Percentiles rank a stretch among this genome's conserved stretches.
Evolutionary conservation across 1,140 invertebrate genomes (phyloP).

Genomic region (Halictus rubicundus): DNA sequence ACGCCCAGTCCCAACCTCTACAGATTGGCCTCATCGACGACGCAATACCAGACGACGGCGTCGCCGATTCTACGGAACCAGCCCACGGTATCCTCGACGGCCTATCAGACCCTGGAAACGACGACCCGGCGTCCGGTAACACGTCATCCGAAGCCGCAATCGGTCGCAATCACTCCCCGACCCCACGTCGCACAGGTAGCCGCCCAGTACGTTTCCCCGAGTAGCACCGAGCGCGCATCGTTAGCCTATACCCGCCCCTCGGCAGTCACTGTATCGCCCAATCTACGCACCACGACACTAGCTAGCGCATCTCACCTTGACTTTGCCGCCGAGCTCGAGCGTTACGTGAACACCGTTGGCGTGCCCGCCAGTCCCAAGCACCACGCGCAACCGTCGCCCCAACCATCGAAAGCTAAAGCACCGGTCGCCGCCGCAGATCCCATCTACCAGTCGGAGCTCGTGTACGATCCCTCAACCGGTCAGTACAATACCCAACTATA

Average conservation of each 20-base stretch:
- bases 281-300: constrained; percentile 73
- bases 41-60: constrained; percentile 73
- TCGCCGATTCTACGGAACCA: constrained; percentile 65
- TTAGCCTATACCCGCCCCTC: constrained; percentile 67
- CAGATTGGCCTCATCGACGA: constrained; percentile 76
- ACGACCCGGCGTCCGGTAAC: constrained; percentile 76
- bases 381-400: constrained; percentile 51
- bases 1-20: constrained; percentile 75
- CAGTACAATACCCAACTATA: constrained; percentile 90
- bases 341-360: constrained; percentile 88
- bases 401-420: constrained; percentile 62
- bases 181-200: constrained; percentile 84
- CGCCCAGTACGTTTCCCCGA: constrained; percentile 81
- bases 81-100: constrained; percentile 65
- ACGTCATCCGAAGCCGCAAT: constrained; percentile 78
- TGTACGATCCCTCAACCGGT: constrained; percentile 88
- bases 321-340: constrained; percentile 88
- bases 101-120: constrained; percentile 77
- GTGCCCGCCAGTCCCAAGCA: constrained; percentile 78
- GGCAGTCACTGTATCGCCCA: constrained; percentile 76
- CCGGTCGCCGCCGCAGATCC: constrained; percentile 80
- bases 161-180: constrained; percentile 83
- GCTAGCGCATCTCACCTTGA: constrained; percentile 82
- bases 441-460: constrained; percentile 88
- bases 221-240: constrained; percentile 81